phyloP scores from a whole-genome alignment of 2,797 vertebrate genomes.

The Ciconia nigra region DNA sequence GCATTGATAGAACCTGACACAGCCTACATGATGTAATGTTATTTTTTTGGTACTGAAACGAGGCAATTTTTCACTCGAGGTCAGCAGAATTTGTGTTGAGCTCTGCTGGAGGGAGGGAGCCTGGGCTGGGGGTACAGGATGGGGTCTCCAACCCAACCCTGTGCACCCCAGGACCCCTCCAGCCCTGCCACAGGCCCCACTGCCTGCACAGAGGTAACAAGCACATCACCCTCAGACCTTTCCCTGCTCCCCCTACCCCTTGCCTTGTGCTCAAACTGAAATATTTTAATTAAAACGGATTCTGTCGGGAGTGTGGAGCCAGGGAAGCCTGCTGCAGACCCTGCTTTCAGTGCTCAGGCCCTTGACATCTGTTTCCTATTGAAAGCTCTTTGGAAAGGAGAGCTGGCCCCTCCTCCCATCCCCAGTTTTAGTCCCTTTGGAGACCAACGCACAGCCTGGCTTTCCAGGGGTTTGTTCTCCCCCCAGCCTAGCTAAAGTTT shows the following conservation, averaged over 20 bases:
- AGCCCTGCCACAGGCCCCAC: background rate
- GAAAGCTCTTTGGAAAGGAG: conserved; percentile 55
- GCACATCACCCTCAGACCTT: background rate
- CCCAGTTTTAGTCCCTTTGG: conserved; percentile 42
- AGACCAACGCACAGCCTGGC: background rate
- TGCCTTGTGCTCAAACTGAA: background rate
- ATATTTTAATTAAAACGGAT: conserved; percentile 42
- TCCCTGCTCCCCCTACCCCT: background rate
- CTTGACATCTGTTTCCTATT: conserved; percentile 73
- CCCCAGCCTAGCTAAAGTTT: background rate
- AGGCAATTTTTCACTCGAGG: conserved; percentile 79
- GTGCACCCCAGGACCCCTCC: rapidly evolving
- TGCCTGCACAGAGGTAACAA: background rate
- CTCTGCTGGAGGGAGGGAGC: conserved; percentile 72
- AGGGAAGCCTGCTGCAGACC: conserved; percentile 39
- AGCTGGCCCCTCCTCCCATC: conserved; percentile 42
- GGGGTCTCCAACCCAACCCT: background rate
- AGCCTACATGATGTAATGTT: conserved; percentile 88
- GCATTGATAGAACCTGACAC: conserved; percentile 82
- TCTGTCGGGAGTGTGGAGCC: background rate
- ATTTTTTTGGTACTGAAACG: conserved; percentile 82
- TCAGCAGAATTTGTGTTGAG: conserved; percentile 77
- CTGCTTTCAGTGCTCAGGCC: conserved; percentile 40
- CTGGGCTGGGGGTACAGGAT: conserved; percentile 59
- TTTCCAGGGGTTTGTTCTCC: conserved; percentile 1